phyloP scores from a whole-genome alignment of 2,113 vertebrate genomes.

The Piaya cayana region DNA sequence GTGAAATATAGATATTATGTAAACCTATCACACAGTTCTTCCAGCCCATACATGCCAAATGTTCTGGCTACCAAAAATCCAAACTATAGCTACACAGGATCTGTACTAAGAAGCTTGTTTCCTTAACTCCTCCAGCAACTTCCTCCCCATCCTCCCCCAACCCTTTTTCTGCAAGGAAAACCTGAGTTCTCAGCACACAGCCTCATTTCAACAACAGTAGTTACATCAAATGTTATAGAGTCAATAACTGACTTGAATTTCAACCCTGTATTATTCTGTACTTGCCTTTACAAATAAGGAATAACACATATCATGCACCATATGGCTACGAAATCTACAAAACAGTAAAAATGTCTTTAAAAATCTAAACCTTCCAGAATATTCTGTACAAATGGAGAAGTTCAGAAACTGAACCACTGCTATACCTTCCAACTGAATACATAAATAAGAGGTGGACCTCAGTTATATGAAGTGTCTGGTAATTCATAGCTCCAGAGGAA shows the following conservation, averaged over 20 bases:
- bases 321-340: not conserved
- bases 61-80: not conserved
- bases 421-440: not conserved
- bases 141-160: fast-evolving
- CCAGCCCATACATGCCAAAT: not conserved
- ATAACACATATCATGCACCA: not conserved
- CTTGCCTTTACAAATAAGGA: not conserved
- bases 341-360: not conserved
- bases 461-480: not conserved
- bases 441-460: not conserved
- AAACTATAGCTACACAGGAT: not conserved
- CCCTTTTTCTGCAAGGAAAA: not conserved
- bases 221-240: not conserved
- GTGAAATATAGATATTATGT: too few species aligned
- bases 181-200: not conserved
- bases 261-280: not conserved
- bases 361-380: not conserved
- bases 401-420: not conserved
- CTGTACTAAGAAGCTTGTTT: not conserved
- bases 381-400: not conserved
- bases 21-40: too few species aligned
- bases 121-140: not conserved
- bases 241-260: not conserved
- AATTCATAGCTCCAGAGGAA: not conserved
- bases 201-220: not conserved